A percentile compares a stretch with the other conserved stretches of the same genome.
Conservation (phyloP, 2,113 vertebrate species). For the Etheostoma cragini region DNA sequence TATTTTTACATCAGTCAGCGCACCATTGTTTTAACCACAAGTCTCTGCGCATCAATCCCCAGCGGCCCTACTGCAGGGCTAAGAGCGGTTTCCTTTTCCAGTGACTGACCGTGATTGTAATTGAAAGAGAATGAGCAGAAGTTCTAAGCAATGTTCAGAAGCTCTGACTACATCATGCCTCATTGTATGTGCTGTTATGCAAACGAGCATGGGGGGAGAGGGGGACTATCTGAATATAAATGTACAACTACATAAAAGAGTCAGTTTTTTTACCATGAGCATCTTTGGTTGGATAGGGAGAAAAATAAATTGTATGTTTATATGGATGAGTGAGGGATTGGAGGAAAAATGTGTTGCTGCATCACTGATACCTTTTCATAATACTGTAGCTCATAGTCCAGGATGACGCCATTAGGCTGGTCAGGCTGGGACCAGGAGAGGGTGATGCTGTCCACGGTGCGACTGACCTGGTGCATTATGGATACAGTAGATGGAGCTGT, state of each 20-base stretch:
- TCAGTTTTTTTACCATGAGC: neutral
- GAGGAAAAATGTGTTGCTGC: neutral
- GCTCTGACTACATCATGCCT: constrained; percentile 49
- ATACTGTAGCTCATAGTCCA: constrained; percentile 97
- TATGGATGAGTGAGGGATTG: neutral
- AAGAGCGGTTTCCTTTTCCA: constrained; percentile 64
- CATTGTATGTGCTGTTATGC: constrained; percentile 35
- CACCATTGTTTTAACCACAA: constrained; percentile 78
- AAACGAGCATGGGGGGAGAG: constrained; percentile 11
- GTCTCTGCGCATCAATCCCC: constrained; percentile 73
- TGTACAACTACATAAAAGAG: constrained; percentile 10
- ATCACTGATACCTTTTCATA: constrained; percentile 92
- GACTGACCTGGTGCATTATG: constrained; percentile 98
- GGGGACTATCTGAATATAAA: constrained; percentile 46
- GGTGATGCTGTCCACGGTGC: constrained; percentile 96
- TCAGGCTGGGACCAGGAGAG: constrained; percentile 98
- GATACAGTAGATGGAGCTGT: constrained; percentile 95
- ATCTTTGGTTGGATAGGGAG: constrained; percentile 4
- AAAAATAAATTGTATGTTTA: neutral
- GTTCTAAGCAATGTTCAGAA: constrained; percentile 67
- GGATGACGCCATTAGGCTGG: constrained; percentile 97
- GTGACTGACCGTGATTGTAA: constrained; percentile 78
- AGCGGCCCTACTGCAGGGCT: constrained; percentile 56
- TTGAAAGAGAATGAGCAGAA: constrained; percentile 73
- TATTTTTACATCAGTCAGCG: constrained; percentile 76